phyloP scores from a whole-genome alignment of 2,113 vertebrate genomes.

The Oreochromis tanganicae region DNA sequence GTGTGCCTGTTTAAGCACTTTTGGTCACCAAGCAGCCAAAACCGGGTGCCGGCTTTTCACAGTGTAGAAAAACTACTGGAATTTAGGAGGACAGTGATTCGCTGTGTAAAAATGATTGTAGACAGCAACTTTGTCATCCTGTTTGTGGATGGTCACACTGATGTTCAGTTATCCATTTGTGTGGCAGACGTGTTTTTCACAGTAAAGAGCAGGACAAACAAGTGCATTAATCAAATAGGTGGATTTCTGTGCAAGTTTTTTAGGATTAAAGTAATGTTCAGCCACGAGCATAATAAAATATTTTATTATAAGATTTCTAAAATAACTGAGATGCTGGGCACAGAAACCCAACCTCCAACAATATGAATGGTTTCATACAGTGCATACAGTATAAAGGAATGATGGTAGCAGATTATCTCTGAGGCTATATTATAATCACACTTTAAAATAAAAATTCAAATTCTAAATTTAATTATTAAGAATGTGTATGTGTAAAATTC shows the following conservation, averaged over 20 bases:
- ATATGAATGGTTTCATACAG: background rate
- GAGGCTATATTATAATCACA: background rate
- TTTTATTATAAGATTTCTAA: background rate
- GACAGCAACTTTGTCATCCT: conserved; percentile 52
- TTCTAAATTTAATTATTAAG: background rate
- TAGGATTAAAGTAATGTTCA: background rate
- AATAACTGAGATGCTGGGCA: background rate
- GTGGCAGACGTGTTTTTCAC: background rate
- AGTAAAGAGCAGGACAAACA: conserved; percentile 11
- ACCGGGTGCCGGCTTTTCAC: background rate
- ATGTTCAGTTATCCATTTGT: conserved; percentile 30
- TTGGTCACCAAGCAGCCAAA: background rate
- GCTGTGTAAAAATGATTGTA: conserved; percentile 6
- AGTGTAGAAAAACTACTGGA: background rate
- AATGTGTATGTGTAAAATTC: fast-evolving
- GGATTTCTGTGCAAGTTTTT: background rate
- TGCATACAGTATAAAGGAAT: background rate
- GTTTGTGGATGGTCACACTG: background rate
- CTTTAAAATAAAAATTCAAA: background rate
- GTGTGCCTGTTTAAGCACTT: background rate
- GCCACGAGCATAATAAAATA: background rate
- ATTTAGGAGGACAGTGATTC: conserved; percentile 42
- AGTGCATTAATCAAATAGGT: conserved; percentile 20
- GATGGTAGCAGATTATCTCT: background rate
- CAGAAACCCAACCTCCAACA: background rate